Evolutionary conservation across 2,797 vertebrate genomes (phyloP).

Genomic region (Catamblyrhynchus diadema): DNA sequence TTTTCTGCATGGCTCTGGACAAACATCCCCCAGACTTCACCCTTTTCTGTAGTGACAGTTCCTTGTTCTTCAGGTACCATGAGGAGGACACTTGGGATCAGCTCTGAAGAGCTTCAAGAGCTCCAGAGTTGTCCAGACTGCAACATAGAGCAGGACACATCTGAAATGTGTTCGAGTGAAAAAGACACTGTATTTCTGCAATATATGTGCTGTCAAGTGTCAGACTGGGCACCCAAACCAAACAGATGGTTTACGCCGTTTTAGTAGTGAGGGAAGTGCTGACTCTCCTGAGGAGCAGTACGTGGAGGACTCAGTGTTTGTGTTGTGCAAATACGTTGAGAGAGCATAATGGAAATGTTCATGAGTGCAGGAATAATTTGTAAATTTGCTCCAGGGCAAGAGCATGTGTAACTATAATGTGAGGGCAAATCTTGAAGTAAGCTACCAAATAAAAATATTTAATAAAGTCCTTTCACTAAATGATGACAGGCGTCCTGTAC

Average conservation of each 20-base stretch:
- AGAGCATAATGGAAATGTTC: neutral
- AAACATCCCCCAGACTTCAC: neutral
- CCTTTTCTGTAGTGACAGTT: neutral
- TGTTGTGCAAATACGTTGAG: neutral
- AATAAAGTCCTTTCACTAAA: neutral
- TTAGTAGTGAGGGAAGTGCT: neutral
- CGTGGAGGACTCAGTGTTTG: neutral
- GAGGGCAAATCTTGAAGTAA: neutral
- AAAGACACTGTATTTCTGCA: neutral
- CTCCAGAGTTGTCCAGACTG: neutral
- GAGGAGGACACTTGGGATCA: neutral
- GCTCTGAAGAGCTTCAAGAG: neutral
- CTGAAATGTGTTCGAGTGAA: neutral
- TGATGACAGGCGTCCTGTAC: neutral
- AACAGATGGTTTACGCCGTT: neutral
- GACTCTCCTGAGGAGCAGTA: neutral
- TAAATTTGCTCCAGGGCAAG: neutral
- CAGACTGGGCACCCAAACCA: neutral
- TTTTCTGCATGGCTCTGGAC: neutral
- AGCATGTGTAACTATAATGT: neutral
- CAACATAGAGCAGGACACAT: neutral
- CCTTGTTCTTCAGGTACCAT: rapidly evolving
- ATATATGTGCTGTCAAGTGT: neutral
- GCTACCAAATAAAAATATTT: neutral
- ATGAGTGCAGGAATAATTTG: neutral